phyloP scores from a whole-genome alignment of 2,888 invertebrate genomes.

The Drosophila fungiperda region DNA sequence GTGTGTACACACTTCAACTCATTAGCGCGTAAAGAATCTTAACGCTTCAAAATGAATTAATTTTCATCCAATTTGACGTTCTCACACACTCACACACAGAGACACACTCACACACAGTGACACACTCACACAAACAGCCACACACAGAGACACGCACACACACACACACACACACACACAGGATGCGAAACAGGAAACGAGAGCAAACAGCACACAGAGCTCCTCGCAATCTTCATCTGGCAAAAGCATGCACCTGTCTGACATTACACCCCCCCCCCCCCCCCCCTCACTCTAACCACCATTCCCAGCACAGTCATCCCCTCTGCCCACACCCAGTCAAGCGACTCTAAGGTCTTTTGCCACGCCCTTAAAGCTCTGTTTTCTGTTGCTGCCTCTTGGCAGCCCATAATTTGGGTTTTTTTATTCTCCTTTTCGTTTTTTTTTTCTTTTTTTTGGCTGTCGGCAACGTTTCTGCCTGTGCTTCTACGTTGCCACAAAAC shows the following conservation, averaged over 20 bases:
- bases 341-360: not conserved
- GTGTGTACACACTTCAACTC: slow-evolving; percentile 66
- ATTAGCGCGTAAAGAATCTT: slow-evolving; percentile 70
- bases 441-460: slow-evolving; percentile 33
- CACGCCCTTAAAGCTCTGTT: slow-evolving; percentile 3
- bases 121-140: slow-evolving; percentile 1
- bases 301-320: too few species aligned
- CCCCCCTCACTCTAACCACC: not conserved
- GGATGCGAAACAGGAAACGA: slow-evolving; percentile 25
- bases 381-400: slow-evolving; percentile 25
- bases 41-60: slow-evolving; percentile 79
- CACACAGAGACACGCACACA: slow-evolving; percentile 21
- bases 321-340: not conserved
- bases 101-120: not conserved
- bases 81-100: slow-evolving; percentile 44
- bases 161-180: slow-evolving; percentile 1
- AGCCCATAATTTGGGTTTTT: slow-evolving; percentile 63
- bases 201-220: slow-evolving; percentile 23
- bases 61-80: slow-evolving; percentile 75
- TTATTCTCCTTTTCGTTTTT: not conserved
- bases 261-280: not conserved
- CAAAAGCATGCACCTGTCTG: slow-evolving; percentile 63
- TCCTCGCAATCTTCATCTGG: slow-evolving; percentile 38
- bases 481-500: slow-evolving; percentile 34
- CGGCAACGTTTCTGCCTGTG: slow-evolving; percentile 3